phyloP scores from a whole-genome alignment of 2,797 vertebrate species.

The Lophotriccus pileatus region DNA sequence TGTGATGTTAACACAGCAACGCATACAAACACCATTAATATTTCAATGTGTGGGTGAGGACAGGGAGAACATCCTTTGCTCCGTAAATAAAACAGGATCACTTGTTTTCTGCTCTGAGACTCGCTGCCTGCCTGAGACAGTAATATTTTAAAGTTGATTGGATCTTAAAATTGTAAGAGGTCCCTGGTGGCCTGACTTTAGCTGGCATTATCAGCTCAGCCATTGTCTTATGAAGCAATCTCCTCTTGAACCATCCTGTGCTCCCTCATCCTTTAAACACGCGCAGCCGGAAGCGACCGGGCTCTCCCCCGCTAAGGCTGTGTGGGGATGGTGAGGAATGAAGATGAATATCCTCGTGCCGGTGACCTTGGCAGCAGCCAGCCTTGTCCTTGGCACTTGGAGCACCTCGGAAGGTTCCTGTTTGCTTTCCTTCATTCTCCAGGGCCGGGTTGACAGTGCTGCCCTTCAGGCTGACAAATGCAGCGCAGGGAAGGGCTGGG shows the following conservation, averaged over 20 bases:
- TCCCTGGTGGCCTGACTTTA: slow-evolving; percentile 56
- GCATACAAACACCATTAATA: background rate
- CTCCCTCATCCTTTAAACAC: background rate
- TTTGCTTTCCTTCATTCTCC: background rate
- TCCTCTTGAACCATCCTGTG: slow-evolving; percentile 12
- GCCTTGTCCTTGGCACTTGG: slow-evolving; percentile 48
- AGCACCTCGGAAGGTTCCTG: background rate
- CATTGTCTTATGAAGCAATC: slow-evolving; percentile 58
- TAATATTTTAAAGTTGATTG: slow-evolving; percentile 74
- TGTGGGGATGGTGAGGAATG: slow-evolving; percentile 8
- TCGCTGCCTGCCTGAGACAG: slow-evolving; percentile 44
- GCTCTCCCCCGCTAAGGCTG: background rate
- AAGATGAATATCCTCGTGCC: background rate
- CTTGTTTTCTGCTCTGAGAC: slow-evolving; percentile 64
- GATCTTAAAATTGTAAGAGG: slow-evolving; percentile 71
- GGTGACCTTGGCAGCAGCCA: slow-evolving; percentile 61
- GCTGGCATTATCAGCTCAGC: slow-evolving; percentile 68
- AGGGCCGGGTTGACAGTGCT: slow-evolving; percentile 42
- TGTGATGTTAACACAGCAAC: background rate
- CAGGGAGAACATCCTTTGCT: background rate
- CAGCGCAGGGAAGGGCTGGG: background rate
- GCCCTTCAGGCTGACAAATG: slow-evolving; percentile 63
- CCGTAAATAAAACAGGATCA: slow-evolving; percentile 57
- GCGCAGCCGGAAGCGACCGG: background rate
- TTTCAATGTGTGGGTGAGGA: slow-evolving; percentile 45